Conservation (phyloP, 2,797 vertebrate genomes). For the Myotis findleyi region DNA sequence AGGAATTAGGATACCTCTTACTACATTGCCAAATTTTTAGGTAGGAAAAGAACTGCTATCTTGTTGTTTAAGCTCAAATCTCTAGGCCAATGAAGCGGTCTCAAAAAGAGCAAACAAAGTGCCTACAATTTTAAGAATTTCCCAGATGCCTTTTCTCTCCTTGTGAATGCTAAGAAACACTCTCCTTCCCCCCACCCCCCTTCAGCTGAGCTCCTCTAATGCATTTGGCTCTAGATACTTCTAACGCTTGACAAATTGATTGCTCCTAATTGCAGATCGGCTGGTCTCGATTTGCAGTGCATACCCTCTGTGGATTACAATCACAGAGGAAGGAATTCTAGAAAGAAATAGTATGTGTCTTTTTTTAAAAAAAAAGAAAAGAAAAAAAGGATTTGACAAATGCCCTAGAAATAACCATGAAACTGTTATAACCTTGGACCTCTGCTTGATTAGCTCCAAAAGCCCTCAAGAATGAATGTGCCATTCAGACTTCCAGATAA, state of each 20-base stretch:
- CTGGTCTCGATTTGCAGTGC: neutral
- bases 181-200: too few relatives aligned
- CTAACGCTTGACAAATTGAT: neutral
- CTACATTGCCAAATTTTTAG: neutral
- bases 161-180: neutral
- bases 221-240: neutral
- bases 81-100: neutral
- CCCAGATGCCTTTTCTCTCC: neutral
- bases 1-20: neutral
- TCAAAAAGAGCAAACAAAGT: neutral
- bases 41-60: neutral
- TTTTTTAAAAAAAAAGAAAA: neutral
- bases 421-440: conserved; percentile 6
- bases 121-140: neutral
- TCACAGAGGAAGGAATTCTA: neutral
- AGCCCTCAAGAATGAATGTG: conserved; percentile 4
- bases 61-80: neutral
- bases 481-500: neutral
- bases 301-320: neutral
- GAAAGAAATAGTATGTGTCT: neutral
- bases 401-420: neutral
- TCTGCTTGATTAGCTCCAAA: conserved; percentile 45
- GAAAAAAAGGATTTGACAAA: conserved; percentile 28
- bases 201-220: neutral
- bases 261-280: neutral